Conservation (phyloP, 2,113 vertebrate species). For the Calcarius ornatus region DNA sequence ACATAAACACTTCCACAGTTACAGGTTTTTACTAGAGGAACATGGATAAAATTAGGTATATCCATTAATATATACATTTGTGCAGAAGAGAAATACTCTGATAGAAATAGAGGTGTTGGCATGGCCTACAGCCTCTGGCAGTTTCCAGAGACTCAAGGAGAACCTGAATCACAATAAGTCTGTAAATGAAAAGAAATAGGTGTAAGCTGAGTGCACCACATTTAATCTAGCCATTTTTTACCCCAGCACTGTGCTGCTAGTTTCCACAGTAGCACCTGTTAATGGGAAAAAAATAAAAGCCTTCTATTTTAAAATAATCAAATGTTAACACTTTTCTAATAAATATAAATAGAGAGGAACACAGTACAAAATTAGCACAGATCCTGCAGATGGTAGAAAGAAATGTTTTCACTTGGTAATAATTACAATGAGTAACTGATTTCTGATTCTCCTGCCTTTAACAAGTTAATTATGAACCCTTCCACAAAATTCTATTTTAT, state of each 20-base stretch:
- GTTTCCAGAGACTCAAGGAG: neutral
- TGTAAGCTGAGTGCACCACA: neutral
- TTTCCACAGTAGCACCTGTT: neutral
- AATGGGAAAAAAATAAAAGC: neutral
- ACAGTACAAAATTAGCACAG: neutral
- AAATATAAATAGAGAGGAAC: slow-evolving; percentile 33
- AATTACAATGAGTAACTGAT: slow-evolving; percentile 58
- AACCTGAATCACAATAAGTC: neutral
- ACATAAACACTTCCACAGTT: neutral
- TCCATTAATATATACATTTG: neutral
- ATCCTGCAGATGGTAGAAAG: slow-evolving; percentile 35
- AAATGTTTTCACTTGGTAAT: slow-evolving; percentile 36
- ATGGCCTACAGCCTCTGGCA: neutral
- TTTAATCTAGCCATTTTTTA: neutral
- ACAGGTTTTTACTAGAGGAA: neutral
- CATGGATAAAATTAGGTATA: neutral
- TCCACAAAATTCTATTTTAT: slow-evolving; percentile 58
- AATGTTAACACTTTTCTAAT: slow-evolving; percentile 30
- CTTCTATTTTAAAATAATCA: slow-evolving; percentile 42
- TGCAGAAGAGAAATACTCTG: neutral
- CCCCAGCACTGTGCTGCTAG: neutral
- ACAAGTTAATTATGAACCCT: slow-evolving; percentile 60
- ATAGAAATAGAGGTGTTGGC: neutral
- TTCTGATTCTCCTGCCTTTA: slow-evolving; percentile 44
- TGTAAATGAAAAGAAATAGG: neutral